Evolutionary conservation across 2,113 vertebrate genomes (phyloP).

Genomic region (Cyprinodon brontotheroides): DNA sequence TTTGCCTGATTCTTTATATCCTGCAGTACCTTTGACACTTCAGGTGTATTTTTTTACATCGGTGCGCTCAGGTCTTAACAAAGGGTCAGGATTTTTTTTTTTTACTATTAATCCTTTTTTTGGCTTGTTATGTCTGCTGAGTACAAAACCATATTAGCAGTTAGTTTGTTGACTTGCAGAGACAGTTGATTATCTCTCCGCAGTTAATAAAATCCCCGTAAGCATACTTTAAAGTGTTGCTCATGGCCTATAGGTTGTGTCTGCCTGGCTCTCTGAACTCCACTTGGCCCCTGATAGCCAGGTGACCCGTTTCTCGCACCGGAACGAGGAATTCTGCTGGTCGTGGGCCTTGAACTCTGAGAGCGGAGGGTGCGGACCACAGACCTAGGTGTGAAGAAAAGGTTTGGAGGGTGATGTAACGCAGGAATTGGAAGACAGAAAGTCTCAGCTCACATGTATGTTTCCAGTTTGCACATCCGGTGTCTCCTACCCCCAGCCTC

Average conservation of each 20-base stretch:
- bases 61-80: background rate
- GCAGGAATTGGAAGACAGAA: conserved; percentile 11
- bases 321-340: conserved; percentile 67
- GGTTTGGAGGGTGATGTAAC: conserved; percentile 56
- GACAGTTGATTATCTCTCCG: background rate
- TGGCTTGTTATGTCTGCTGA: conserved; percentile 37
- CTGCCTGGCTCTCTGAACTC: conserved; percentile 40
- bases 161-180: background rate
- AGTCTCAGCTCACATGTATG: conserved; percentile 17
- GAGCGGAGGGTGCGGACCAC: conserved; percentile 36
- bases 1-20: background rate
- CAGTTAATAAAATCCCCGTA: background rate
- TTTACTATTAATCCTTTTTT: conserved; percentile 57
- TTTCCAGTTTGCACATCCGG: conserved; percentile 28
- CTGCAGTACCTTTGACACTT: background rate
- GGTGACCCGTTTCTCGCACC: conserved; percentile 70
- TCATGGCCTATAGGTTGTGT: conserved; percentile 6
- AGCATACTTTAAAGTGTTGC: background rate
- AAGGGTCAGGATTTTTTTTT: conserved; percentile 10
- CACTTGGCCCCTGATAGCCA: conserved; percentile 64
- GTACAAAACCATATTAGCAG: conserved; percentile 25
- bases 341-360: conserved; percentile 14
- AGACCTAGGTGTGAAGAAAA: conserved; percentile 60
- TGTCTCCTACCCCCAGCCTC: conserved; percentile 16
- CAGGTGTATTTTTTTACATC: background rate